Evolutionary conservation across 2,797 vertebrate species (phyloP).

Genomic region (Sebastes alutus): DNA sequence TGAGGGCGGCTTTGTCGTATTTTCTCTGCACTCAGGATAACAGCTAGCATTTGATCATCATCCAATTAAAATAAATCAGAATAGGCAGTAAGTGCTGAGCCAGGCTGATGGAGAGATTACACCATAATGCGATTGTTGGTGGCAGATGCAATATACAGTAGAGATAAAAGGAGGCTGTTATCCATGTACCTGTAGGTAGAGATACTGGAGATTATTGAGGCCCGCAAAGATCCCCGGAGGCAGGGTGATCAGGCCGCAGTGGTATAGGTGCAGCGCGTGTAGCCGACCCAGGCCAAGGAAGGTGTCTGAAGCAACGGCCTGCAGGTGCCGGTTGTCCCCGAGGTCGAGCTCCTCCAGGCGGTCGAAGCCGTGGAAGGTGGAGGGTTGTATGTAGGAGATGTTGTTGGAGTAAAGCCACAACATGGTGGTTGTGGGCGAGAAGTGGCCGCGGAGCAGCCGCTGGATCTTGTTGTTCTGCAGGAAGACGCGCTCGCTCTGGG

Average conservation of each 20-base stretch:
- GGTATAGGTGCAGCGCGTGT: slow-evolving; percentile 95
- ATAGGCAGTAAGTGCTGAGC: slow-evolving; percentile 53
- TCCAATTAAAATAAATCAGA: slow-evolving; percentile 31
- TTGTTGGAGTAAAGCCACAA: slow-evolving; percentile 99
- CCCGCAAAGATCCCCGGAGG: slow-evolving; percentile 90
- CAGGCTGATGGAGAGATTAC: slow-evolving; percentile 62
- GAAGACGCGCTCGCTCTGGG: slow-evolving; percentile 95
- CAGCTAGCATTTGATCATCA: slow-evolving; percentile 52
- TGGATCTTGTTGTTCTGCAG: slow-evolving; percentile 97
- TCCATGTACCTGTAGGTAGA: slow-evolving; percentile 90
- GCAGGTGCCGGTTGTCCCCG: slow-evolving; percentile 93
- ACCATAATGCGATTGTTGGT: slow-evolving; percentile 51
- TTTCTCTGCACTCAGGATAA: slow-evolving; percentile 46
- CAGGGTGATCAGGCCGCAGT: slow-evolving; percentile 91
- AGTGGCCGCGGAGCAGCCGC: slow-evolving; percentile 91
- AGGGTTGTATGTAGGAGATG: slow-evolving; percentile 95
- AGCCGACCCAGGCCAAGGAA: slow-evolving; percentile 93
- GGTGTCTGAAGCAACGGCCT: slow-evolving; percentile 90
- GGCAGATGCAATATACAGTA: slow-evolving; percentile 52
- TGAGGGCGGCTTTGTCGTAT: slow-evolving; percentile 23
- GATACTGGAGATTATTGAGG: slow-evolving; percentile 95
- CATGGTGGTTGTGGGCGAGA: slow-evolving; percentile 93
- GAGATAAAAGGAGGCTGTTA: slow-evolving; percentile 45
- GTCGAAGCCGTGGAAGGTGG: slow-evolving; percentile 91
- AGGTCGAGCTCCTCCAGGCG: slow-evolving; percentile 97